phyloP scores from a whole-genome alignment of 2,797 vertebrate species.

The Parauchenoglanis ngamensis region DNA sequence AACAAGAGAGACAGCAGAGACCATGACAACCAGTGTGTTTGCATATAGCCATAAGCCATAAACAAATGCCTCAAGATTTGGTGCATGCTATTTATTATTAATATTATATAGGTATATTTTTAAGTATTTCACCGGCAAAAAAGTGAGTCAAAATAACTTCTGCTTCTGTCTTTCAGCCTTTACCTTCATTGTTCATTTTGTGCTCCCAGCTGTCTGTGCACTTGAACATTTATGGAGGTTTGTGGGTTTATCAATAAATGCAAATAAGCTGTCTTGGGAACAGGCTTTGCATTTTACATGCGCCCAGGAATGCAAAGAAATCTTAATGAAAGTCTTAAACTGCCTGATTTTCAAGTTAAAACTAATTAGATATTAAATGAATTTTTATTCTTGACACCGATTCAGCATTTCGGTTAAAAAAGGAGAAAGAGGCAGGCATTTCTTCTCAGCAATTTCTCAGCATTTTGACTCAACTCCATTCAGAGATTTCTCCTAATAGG shows the following conservation, averaged over 20 bases:
- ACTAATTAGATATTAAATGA: not conserved
- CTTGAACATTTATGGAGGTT: not conserved
- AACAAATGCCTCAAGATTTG: not conserved
- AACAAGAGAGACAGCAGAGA: no score
- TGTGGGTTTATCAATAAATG: not conserved
- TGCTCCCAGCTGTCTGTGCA: not conserved
- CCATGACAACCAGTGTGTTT: not conserved
- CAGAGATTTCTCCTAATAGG: not conserved
- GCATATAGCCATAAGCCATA: not conserved
- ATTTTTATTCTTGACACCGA: not conserved
- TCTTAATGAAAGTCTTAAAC: not conserved
- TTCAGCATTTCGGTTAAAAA: no score
- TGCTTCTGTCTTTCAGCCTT: not conserved
- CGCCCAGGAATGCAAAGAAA: not conserved
- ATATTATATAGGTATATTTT: not conserved
- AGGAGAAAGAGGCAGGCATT: not conserved
- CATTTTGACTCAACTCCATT: not conserved
- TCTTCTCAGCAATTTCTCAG: not conserved
- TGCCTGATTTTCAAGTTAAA: not conserved
- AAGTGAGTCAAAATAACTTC: not conserved
- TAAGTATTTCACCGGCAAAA: not conserved
- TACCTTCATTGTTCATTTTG: not conserved
- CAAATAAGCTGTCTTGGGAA: not conserved
- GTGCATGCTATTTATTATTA: not conserved
- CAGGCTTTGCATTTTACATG: not conserved